These are phyloP conservation scores for Caenorhabditis tropicalis DNA, from an alignment of 1,140 invertebrate species.

Conservation along the genomic window DNA sequence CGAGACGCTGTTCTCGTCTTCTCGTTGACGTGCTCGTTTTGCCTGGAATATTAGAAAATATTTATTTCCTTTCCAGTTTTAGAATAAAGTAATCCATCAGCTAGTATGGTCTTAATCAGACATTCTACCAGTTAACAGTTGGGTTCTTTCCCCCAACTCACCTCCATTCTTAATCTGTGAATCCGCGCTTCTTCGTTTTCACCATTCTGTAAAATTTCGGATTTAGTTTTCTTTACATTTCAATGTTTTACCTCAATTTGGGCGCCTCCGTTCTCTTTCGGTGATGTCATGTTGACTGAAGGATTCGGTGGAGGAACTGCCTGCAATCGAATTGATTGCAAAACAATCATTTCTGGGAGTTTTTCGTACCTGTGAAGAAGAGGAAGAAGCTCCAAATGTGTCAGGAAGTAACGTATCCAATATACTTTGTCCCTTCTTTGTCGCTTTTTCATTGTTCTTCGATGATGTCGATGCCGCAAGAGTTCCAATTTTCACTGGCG, in stretches of 20 bases:
- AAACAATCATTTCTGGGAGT: background rate
- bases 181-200: conserved; percentile 12
- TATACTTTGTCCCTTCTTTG: background rate
- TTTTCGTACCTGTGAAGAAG: background rate
- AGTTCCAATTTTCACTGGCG: background rate
- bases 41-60: background rate
- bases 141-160: background rate
- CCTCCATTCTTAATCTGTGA: conserved; percentile 18
- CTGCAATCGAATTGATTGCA: background rate
- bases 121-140: no score
- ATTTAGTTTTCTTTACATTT: no score
- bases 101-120: no score
- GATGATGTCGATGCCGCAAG: background rate
- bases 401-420: conserved; percentile 15
- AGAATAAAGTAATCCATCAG: no score
- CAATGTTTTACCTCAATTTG: background rate
- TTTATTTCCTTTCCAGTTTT: no score
- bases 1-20: background rate
- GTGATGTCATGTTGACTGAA: background rate
- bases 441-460: background rate
- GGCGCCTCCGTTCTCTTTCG: background rate
- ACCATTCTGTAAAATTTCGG: conserved; percentile 9
- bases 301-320: background rate
- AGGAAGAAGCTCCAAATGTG: conserved; percentile 12
- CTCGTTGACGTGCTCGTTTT: background rate